A percentile compares a stretch with the other conserved stretches of the same genome.
phyloP scores from a whole-genome alignment of 2,113 vertebrate species.

The Ciconia boyciana region DNA sequence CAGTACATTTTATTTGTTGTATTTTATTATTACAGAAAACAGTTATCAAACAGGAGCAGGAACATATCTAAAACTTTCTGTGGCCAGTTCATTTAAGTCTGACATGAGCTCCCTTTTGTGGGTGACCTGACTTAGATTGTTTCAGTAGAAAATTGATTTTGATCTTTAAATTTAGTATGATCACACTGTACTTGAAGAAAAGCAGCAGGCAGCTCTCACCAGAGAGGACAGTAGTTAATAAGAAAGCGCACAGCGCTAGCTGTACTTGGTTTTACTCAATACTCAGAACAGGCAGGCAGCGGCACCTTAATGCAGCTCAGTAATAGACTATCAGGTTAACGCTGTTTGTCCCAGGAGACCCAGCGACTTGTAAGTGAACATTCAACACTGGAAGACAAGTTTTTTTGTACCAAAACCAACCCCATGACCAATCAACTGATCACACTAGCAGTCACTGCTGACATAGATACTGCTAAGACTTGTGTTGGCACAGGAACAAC shows the following conservation, averaged over 20 bases:
- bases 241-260: background rate
- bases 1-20: background rate
- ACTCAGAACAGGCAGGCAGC: background rate
- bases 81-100: background rate
- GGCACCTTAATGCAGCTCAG: background rate
- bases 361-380: background rate
- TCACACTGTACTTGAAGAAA: background rate
- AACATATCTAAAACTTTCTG: background rate
- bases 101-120: fast-evolving
- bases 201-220: background rate
- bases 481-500: background rate
- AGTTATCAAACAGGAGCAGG: background rate
- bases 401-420: constrained; percentile 1
- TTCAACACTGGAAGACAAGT: constrained; percentile 23
- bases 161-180: background rate
- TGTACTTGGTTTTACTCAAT: background rate
- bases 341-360: background rate
- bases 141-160: background rate
- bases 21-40: background rate
- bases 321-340: background rate
- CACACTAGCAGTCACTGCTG: background rate
- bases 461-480: background rate
- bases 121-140: fast-evolving
- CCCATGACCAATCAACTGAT: background rate
- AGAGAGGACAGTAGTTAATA: background rate